These are phyloP conservation scores for Drosophila prosaltans DNA, from an alignment of 1,140 invertebrate species.

Conservation along the genomic window DNA sequence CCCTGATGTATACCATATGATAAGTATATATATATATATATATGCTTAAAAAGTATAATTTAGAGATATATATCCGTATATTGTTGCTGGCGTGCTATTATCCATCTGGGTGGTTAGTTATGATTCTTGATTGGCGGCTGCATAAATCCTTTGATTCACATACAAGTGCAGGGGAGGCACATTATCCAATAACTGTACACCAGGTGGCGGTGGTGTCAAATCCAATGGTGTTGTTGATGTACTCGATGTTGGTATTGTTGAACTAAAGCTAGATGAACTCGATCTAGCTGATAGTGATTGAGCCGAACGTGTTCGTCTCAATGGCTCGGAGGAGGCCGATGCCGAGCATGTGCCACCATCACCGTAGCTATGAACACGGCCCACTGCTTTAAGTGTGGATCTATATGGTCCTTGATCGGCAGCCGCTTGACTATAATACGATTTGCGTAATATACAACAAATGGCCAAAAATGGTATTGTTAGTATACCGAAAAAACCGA, in stretches of 20 bases:
- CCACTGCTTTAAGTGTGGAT: conserved; percentile 47
- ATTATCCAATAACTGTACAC: conserved; percentile 12
- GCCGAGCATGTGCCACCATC: conserved; percentile 44
- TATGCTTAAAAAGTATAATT: conserved; percentile 5
- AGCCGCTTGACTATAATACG: conserved; percentile 65
- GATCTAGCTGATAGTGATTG: conserved; percentile 65
- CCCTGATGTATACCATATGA: background rate
- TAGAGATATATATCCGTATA: conserved; percentile 59
- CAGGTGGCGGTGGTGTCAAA: conserved; percentile 53
- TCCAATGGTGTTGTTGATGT: conserved; percentile 61
- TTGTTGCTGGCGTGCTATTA: conserved; percentile 19
- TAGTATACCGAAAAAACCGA: conserved; percentile 67
- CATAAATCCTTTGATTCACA: conserved; percentile 51
- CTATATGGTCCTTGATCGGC: conserved; percentile 48
- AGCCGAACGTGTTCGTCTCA: conserved; percentile 59
- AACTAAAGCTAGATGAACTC: conserved; percentile 60
- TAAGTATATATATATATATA: conserved; percentile 14
- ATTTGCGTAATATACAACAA: conserved; percentile 68
- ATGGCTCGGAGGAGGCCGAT: conserved; percentile 32
- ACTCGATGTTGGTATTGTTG: conserved; percentile 50
- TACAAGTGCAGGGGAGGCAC: conserved; percentile 54
- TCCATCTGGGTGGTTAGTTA: conserved; percentile 23
- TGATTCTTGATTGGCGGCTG: conserved; percentile 29
- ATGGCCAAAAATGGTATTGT: conserved; percentile 72
- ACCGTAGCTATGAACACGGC: conserved; percentile 59